Conservation (phyloP, 2,888 invertebrate species). For the Fragum sueziense region DNA sequence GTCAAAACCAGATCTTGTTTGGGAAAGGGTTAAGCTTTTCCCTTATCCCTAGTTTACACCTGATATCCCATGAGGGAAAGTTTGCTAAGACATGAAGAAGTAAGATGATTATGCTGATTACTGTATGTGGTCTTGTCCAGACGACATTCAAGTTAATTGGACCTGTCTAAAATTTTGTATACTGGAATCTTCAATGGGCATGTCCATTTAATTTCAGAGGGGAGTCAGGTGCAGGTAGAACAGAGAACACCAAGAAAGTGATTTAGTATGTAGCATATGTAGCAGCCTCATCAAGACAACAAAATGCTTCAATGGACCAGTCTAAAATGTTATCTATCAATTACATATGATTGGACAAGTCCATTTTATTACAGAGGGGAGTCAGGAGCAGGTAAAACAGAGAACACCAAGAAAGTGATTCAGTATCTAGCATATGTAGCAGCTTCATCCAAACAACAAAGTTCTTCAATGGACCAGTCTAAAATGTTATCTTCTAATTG, state of each 20-base stretch:
- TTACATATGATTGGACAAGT: too few species aligned
- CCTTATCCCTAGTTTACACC: too few species aligned
- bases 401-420: constrained; percentile 99
- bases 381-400: constrained; percentile 99
- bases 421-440: constrained; percentile 99
- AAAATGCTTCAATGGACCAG: constrained; percentile 70
- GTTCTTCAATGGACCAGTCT: constrained; percentile 68
- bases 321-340: not conserved
- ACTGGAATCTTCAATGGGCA: too few species aligned
- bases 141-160: too few species aligned
- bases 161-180: too few species aligned
- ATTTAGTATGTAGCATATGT: constrained; percentile 99
- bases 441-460: constrained; percentile 86
- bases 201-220: constrained; percentile 84
- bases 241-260: constrained; percentile 99
- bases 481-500: not conserved
- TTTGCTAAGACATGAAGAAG: too few species aligned
- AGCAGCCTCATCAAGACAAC: constrained; percentile 89
- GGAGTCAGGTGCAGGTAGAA: constrained; percentile 99
- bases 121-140: too few species aligned
- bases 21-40: too few species aligned
- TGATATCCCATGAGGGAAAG: too few species aligned
- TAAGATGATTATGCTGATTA: too few species aligned
- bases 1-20: too few species aligned
- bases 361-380: constrained; percentile 88